phyloP scores from a whole-genome alignment of 1,140 invertebrate genomes.

The Agraylea sexmaculata region DNA sequence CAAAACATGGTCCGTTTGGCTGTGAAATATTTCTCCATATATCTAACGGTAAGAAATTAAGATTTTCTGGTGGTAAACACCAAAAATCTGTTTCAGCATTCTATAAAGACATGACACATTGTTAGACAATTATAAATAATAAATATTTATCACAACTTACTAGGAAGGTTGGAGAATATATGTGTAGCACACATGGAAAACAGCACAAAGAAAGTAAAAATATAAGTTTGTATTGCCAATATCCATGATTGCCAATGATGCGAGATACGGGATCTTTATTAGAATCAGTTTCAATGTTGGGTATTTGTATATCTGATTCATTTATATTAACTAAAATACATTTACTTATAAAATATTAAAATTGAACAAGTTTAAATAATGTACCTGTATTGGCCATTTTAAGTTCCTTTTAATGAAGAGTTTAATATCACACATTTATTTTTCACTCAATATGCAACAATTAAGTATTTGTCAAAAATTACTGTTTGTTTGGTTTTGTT shows the following conservation, averaged over 20 bases:
- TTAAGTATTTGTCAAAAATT: too few species aligned
- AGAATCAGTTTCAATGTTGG: too few species aligned
- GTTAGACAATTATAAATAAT: background rate
- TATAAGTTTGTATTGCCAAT: conserved; percentile 60
- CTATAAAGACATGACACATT: conserved; percentile 27
- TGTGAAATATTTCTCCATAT: conserved; percentile 51
- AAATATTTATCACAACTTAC: conserved; percentile 32
- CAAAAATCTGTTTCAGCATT: conserved; percentile 47
- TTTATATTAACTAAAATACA: too few species aligned
- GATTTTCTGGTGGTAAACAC: conserved; percentile 45
- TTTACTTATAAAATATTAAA: too few species aligned
- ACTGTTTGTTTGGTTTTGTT: too few species aligned
- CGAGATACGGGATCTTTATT: conserved; percentile 56
- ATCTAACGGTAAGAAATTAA: conserved; percentile 35
- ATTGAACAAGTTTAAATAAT: too few species aligned
- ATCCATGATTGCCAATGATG: conserved; percentile 58
- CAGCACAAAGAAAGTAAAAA: conserved; percentile 59
- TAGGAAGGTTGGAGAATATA: conserved; percentile 58
- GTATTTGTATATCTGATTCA: too few species aligned
- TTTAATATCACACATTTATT: too few species aligned
- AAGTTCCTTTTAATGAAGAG: too few species aligned
- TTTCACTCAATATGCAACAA: too few species aligned
- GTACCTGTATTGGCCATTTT: too few species aligned
- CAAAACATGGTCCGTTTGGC: conserved; percentile 37
- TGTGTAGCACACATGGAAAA: conserved; percentile 66